phyloP scores from a whole-genome alignment of 2,888 invertebrate genomes.

The Anoncus sp. region DNA sequence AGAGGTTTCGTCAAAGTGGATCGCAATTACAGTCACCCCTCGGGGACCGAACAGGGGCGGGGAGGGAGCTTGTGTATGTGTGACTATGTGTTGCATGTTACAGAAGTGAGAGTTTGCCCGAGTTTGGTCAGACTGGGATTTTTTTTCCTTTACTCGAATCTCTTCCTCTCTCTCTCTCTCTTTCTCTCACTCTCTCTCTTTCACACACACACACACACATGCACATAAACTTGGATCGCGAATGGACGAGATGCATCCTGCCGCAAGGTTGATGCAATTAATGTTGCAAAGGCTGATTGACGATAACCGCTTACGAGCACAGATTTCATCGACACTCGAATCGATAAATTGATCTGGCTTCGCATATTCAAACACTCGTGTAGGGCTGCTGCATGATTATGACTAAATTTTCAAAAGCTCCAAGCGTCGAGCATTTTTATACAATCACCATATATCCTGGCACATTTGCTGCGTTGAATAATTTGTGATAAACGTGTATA shows the following conservation, averaged over 20 bases:
- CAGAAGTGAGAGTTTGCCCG: constrained; percentile 10
- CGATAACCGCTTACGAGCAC: constrained; percentile 20
- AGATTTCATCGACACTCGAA: constrained; percentile 23
- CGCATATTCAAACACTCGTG: background rate
- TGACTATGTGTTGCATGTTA: background rate
- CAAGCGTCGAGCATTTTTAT: background rate
- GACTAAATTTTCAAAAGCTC: background rate
- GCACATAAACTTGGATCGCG: background rate
- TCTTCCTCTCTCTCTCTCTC: background rate
- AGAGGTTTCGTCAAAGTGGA: constrained; percentile 65
- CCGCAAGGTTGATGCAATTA: constrained; percentile 5
- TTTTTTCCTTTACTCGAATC: constrained; percentile 9
- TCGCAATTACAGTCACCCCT: constrained; percentile 62
- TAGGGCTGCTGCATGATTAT: background rate
- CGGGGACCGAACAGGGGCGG: constrained; percentile 40
- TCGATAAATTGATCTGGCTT: constrained; percentile 2
- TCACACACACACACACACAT: background rate
- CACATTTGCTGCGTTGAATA: background rate
- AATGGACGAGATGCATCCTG: background rate
- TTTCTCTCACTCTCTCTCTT: background rate
- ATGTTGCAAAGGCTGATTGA: constrained; percentile 21
- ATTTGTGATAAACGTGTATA: background rate
- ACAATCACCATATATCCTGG: background rate
- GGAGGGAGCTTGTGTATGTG: background rate
- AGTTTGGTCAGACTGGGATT: constrained; percentile 22